Evolutionary conservation across 2,888 invertebrate species (phyloP).

Genomic region (Arrhopalites spinosus): DNA sequence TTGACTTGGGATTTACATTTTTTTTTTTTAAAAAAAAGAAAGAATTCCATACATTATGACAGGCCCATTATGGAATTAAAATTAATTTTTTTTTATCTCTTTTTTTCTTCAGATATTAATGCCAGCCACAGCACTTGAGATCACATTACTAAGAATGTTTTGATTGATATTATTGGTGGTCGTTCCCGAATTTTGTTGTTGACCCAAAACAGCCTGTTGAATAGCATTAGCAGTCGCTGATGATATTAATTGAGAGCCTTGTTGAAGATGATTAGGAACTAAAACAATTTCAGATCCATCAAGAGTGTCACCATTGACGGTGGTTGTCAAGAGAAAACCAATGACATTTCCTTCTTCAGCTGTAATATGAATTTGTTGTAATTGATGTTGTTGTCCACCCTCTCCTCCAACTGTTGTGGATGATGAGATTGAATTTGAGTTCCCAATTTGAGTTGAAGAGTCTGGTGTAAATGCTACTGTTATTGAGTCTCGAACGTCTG

Average conservation of each 20-base stretch:
- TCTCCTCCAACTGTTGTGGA: neutral
- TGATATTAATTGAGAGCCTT: neutral
- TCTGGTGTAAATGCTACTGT: constrained; percentile 1
- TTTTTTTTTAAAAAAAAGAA: no score
- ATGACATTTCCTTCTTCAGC: constrained; percentile 45
- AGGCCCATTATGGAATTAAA: no score
- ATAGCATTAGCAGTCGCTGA: constrained; percentile 11
- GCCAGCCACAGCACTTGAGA: constrained; percentile 35
- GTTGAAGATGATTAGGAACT: constrained; percentile 25
- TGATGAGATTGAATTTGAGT: neutral
- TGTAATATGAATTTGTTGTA: constrained; percentile 21
- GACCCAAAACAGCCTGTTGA: constrained; percentile 29
- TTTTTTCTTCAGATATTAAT: constrained; percentile 26
- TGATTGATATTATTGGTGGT: neutral
- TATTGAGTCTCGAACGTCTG: no score
- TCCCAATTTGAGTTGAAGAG: constrained; percentile 5
- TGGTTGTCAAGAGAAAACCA: constrained; percentile 49
- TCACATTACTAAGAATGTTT: constrained; percentile 30
- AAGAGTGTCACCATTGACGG: constrained; percentile 38
- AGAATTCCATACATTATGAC: no score
- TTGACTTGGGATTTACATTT: no score
- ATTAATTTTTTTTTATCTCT: neutral
- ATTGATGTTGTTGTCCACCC: constrained; percentile 16
- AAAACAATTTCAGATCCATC: constrained; percentile 44
- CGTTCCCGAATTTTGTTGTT: neutral